Base-by-base conservation (phyloP, 2,797 vertebrate genomes). In the Oreortyx pictus region DNA sequence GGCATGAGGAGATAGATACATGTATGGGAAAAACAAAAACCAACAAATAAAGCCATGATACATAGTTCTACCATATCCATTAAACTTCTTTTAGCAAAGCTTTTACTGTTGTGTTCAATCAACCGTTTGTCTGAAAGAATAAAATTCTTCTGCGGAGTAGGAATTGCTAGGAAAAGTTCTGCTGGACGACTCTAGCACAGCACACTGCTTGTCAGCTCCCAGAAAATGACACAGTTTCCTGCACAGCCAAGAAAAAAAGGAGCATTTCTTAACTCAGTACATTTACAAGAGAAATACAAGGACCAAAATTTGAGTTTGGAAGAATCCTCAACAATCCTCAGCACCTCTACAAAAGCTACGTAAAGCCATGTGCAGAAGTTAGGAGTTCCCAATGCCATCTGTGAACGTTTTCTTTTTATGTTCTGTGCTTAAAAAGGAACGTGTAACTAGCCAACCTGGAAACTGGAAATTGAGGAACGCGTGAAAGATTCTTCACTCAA, bases 1-100 rank as follows among this genome's bases (percentile, higher is more conserved):
- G 66, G 78, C 70, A 82, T 7, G 2, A 89, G 73, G 39, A 41
- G 39, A 41, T 72, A 92, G 86, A 76, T 72, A 93, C 72, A 94
- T 14, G 73, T 60, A 90, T 60, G 73, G 78, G 4, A 61, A 71
- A 60, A 68, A 22, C 0, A 20, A n/a, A 33, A 57, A 57, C 33
- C n/a, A 57, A 56, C 27, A 31, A 54, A 31, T n/a, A 56, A 20
- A 57, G 12, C 56, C 14, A 29, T 22, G 39, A 29, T 41, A 66
- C 68, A 25, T 49, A 66, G 20, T 59, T 84, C 74, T 52, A 74
- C 37, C 29, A 35, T 29, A 78, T 23, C 62, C 39, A 59, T 59
- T 81, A 31, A 37, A 33, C 27, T 41, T 78, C n/a, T 77, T 88
- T 82, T 71, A 80, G 61, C 33, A 84, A 85, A 27, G 7, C 62